Percentiles rank a stretch among this genome's conserved stretches.
These are phyloP conservation scores for Tetragnatha versicolor DNA, from an alignment of 1,140 invertebrate genomes.

Conservation along the genomic window DNA sequence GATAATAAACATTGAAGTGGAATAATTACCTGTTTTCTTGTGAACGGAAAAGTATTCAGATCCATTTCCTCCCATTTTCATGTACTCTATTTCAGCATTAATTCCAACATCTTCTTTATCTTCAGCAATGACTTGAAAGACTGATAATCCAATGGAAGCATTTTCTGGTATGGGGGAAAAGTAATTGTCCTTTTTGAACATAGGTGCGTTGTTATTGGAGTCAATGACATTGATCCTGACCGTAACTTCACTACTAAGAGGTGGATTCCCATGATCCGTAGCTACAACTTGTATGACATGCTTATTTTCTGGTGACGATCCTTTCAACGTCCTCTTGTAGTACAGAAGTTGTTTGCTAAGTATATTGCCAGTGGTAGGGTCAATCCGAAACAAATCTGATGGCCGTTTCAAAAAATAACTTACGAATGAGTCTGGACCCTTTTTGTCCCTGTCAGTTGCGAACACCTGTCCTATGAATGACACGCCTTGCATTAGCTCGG, in stretches of 20 bases:
- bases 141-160: slow-evolving; percentile 72
- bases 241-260: slow-evolving; percentile 82
- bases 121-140: slow-evolving; percentile 75
- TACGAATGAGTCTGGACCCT: slow-evolving; percentile 91
- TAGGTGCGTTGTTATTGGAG: slow-evolving; percentile 87
- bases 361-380: slow-evolving; percentile 88
- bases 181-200: slow-evolving; percentile 77
- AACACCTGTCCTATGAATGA: slow-evolving; percentile 87
- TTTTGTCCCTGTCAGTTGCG: slow-evolving; percentile 87
- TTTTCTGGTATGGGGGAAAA: slow-evolving; percentile 83
- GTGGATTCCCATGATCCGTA: slow-evolving; percentile 91
- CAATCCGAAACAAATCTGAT: slow-evolving; percentile 87
- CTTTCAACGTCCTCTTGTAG: slow-evolving; percentile 69
- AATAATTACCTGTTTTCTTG: slow-evolving; percentile 71
- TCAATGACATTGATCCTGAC: slow-evolving; percentile 89
- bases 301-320: slow-evolving; percentile 84
- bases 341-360: slow-evolving; percentile 79
- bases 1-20: too few relatives aligned
- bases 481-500: slow-evolving; percentile 79
- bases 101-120: slow-evolving; percentile 83
- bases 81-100: slow-evolving; percentile 87
- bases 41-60: slow-evolving; percentile 80
- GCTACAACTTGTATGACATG: slow-evolving; percentile 85
- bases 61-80: slow-evolving; percentile 78
- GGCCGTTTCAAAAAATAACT: slow-evolving; percentile 89